A percentile compares a stretch with the other conserved stretches of the same genome.
Conservation (phyloP, 2,113 vertebrate species). For the Meriones unguiculatus region DNA sequence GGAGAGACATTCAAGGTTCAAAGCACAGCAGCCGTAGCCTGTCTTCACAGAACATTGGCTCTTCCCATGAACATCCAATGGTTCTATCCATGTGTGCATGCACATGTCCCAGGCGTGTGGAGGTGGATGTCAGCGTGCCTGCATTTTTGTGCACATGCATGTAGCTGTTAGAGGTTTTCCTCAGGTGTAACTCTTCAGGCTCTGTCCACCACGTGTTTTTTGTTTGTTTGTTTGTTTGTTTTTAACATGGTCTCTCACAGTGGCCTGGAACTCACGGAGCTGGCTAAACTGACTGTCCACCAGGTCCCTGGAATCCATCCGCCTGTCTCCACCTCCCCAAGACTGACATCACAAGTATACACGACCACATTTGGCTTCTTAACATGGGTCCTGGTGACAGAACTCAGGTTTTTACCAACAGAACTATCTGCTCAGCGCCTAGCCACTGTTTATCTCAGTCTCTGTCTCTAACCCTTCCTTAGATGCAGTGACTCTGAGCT, state of each 20-base stretch:
- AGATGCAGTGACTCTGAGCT: slow-evolving; percentile 17
- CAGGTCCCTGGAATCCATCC: neutral
- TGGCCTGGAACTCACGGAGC: neutral
- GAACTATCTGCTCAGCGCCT: neutral
- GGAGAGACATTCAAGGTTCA: neutral
- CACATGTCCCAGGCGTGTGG: neutral
- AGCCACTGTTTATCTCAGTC: neutral
- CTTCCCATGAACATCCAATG: slow-evolving; percentile 15
- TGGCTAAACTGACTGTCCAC: neutral
- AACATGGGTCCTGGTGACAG: neutral
- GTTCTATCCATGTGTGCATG: neutral
- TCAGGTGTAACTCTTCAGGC: neutral
- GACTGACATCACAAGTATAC: neutral
- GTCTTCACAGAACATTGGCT: neutral
- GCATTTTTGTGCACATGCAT: neutral
- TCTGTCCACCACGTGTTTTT: neutral
- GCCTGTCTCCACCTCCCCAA: too few species aligned
- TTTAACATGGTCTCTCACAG: neutral
- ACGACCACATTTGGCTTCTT: neutral
- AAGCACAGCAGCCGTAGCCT: neutral
- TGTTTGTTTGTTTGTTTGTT: neutral
- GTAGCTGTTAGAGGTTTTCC: neutral
- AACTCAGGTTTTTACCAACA: neutral
- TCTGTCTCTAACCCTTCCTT: neutral
- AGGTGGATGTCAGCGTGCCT: neutral